These are phyloP conservation scores for Drosophila sucinea DNA, from an alignment of 1,140 invertebrate species.

Conservation along the genomic window DNA sequence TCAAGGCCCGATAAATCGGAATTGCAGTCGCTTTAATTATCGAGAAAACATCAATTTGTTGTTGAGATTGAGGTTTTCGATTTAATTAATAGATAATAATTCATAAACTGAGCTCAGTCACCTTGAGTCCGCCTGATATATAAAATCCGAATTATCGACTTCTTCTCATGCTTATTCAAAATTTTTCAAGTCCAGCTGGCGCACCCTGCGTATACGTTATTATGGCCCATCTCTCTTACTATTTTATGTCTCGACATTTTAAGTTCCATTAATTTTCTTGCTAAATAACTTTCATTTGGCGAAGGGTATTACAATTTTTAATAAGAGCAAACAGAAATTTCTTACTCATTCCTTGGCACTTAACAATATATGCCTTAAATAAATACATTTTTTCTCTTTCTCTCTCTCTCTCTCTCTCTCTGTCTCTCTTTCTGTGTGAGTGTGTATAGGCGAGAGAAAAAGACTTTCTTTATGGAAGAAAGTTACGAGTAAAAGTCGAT, in stretches of 20 bases:
- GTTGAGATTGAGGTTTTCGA: too few relatives aligned
- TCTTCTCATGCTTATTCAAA: too few relatives aligned
- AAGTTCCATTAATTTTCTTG: background rate
- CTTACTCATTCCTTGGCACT: slow-evolving; percentile 26
- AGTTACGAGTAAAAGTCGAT: slow-evolving; percentile 47
- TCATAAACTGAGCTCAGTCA: too few relatives aligned
- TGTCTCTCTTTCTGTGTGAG: slow-evolving; percentile 22
- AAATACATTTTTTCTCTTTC: slow-evolving; percentile 51
- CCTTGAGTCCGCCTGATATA: too few relatives aligned
- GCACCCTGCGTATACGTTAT: too few relatives aligned
- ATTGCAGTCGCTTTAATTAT: too few relatives aligned
- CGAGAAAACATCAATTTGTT: too few relatives aligned
- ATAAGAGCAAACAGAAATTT: slow-evolving; percentile 32
- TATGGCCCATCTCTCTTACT: too few relatives aligned
- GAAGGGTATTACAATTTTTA: slow-evolving; percentile 23
- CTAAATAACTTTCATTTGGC: background rate
- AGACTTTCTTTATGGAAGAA: slow-evolving; percentile 69
- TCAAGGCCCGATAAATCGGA: too few relatives aligned
- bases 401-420: slow-evolving; percentile 12
- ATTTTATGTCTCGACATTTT: background rate
- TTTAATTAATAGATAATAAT: too few relatives aligned
- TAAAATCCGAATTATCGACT: too few relatives aligned
- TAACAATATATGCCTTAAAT: slow-evolving; percentile 73
- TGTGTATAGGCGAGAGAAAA: slow-evolving; percentile 7
- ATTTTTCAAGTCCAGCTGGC: too few relatives aligned